Conservation (phyloP, 2,797 vertebrate species). For the Paedocypris micromegethes region DNA sequence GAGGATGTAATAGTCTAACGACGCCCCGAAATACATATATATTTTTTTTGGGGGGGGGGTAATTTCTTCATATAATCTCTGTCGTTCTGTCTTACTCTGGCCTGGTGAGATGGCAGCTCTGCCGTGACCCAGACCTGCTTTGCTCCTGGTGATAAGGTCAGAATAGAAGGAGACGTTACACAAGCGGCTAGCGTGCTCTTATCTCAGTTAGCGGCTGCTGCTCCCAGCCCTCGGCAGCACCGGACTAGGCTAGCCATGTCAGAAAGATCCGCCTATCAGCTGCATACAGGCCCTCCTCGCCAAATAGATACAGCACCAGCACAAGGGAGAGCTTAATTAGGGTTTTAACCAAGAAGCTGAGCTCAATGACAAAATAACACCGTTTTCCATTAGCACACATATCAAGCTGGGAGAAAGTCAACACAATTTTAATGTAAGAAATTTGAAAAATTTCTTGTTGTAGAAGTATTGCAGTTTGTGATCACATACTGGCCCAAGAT, state of each 20-base stretch:
- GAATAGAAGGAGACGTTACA: slow-evolving; percentile 63
- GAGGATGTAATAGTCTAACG: slow-evolving; percentile 54
- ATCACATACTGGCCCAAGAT: neutral
- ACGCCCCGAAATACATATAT: slow-evolving; percentile 70
- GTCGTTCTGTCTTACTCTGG: slow-evolving; percentile 65
- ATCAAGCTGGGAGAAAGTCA: slow-evolving; percentile 18
- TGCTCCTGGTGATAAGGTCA: slow-evolving; percentile 78
- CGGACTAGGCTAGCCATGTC: slow-evolving; percentile 68
- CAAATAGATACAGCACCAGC: slow-evolving; percentile 75
- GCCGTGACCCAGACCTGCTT: slow-evolving; percentile 72
- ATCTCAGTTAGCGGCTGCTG: slow-evolving; percentile 70
- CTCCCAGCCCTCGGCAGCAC: slow-evolving; percentile 64
- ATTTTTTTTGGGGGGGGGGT: slow-evolving; percentile 59
- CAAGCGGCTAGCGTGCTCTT: slow-evolving; percentile 64
- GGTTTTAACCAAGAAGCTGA: slow-evolving; percentile 65
- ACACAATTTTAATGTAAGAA: slow-evolving; percentile 9
- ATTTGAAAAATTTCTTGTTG: neutral
- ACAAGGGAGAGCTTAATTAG: slow-evolving; percentile 80
- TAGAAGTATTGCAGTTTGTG: slow-evolving; percentile 4
- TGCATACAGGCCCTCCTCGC: slow-evolving; percentile 71
- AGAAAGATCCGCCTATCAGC: slow-evolving; percentile 83
- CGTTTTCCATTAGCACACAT: slow-evolving; percentile 18
- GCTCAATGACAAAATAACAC: slow-evolving; percentile 37
- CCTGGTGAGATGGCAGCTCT: slow-evolving; percentile 68
- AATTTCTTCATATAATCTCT: slow-evolving; percentile 69